These are phyloP conservation scores for Echinarachnius parma DNA, from an alignment of 53 echinoderm and acorn worm genomes.

Conservation along the genomic window DNA sequence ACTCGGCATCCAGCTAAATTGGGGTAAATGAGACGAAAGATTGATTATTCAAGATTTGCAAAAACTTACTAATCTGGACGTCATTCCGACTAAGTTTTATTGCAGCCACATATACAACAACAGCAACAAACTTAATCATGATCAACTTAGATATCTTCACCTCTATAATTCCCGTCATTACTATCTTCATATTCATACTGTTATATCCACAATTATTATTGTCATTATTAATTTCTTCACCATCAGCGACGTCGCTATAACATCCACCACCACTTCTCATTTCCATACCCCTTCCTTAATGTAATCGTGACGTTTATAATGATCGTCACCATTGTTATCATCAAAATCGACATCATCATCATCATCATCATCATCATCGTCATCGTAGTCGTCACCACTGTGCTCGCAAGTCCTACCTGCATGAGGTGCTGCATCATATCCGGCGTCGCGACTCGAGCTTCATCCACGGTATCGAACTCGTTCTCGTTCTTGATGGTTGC, in stretches of 20 bases:
- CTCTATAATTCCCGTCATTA: too few relatives aligned
- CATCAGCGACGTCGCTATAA: too few relatives aligned
- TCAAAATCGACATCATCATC: neutral
- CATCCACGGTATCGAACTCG: conserved; percentile 6
- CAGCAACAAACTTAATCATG: too few relatives aligned
- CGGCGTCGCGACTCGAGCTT: conserved; percentile 7
- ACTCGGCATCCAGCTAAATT: conserved; percentile 68
- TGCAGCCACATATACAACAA: too few relatives aligned
- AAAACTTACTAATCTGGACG: neutral
- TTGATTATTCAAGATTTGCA: neutral
- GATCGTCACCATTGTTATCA: neutral
- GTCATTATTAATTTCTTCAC: too few relatives aligned
- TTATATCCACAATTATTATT: too few relatives aligned
- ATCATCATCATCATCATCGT: conserved; percentile 13
- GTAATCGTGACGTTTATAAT: too few relatives aligned
- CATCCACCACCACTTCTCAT: too few relatives aligned
- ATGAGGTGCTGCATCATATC: conserved; percentile 38
- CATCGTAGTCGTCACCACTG: neutral
- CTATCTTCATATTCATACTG: too few relatives aligned
- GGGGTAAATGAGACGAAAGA: neutral
- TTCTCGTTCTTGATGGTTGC: conserved; percentile 14
- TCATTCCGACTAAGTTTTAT: too few relatives aligned
- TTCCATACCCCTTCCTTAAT: too few relatives aligned
- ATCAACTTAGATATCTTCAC: too few relatives aligned
- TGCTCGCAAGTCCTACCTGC: conserved; percentile 32